Base-by-base conservation (phyloP, 2,797 vertebrate species). In the Otolemur crassicaudatus region DNA sequence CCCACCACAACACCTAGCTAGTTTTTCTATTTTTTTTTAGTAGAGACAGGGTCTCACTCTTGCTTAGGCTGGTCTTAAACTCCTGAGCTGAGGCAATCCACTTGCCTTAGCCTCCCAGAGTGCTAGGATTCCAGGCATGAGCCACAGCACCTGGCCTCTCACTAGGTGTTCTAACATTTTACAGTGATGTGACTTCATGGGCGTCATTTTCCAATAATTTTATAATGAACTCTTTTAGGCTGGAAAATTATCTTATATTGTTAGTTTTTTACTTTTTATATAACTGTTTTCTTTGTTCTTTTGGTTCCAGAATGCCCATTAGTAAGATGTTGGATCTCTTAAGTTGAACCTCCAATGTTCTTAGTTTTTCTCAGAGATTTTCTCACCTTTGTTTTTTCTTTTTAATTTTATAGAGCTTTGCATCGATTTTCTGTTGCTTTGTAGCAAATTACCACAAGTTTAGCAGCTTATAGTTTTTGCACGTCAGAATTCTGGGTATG, bases 281-380 rank as follows among this genome's bases (percentile, higher is more conserved):
- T 90, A 40, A 43, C 6, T 11, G 1, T 91, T 93, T 77, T 87
- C 67, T 95, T 81, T 84, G 23, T 75, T 94, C 43, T 92, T 93
- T 95, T 82, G 53, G 25, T 67, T 95, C 61, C 77, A 2, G 75
- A 95, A 72, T 77, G n/a, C 7, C 63, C 4, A 6, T 75, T 84
- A 25, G 17, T 86, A 86, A 34, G 3, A 53, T 40, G 56, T 84
- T 91, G 40, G n/a, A 77, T 2, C 23, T 89, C 40, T 94, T 61
- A 25, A 43, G 3, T 56, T 84, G 58, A 65, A 56, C 40, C 49
- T 70, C 20, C 19, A 72, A 23, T 88, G 90, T 49, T 72, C 17
- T 88, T 82, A 49, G n/a, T 63, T 67, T 94, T 95, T 60, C 22
- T 67, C 40, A 89, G n/a, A 67, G 29, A 56, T 95, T 67, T 90